Conservation (phyloP, 2,888 invertebrate genomes). For the Torymus texanus region DNA sequence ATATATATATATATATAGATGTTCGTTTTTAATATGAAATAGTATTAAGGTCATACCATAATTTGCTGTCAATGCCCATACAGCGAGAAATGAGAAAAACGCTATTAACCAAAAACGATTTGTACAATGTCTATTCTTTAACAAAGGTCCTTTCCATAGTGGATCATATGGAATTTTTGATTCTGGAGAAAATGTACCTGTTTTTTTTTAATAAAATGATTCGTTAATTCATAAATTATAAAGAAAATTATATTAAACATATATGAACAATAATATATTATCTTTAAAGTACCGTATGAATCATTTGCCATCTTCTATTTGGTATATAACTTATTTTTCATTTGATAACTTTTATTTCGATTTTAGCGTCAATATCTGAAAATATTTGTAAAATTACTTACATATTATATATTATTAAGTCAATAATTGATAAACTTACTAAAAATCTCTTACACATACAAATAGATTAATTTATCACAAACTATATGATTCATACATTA, state of each 20-base stretch:
- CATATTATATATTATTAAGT: too few relatives aligned
- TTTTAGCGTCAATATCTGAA: too few relatives aligned
- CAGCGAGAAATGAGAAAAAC: conserved; percentile 10
- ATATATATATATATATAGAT: neutral
- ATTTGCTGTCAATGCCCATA: conserved; percentile 21
- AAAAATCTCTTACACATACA: too few relatives aligned
- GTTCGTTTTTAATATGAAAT: neutral
- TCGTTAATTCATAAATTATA: neutral
- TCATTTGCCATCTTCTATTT: conserved; percentile 8
- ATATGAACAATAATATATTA: too few relatives aligned
- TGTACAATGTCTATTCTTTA: conserved; percentile 33
- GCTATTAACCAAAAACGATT: conserved; percentile 34
- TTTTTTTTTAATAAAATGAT: neutral
- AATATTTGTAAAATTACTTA: too few relatives aligned
- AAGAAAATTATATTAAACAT: neutral
- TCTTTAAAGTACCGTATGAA: conserved; percentile 6
- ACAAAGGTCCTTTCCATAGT: conserved; percentile 21
- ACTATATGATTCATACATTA: too few relatives aligned
- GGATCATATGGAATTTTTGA: conserved; percentile 28
- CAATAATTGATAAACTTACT: too few relatives aligned
- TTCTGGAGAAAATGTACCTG: conserved; percentile 39
- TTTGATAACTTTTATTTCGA: too few relatives aligned
- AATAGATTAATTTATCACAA: too few relatives aligned
- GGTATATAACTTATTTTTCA: too few relatives aligned
- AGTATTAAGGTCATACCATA: conserved; percentile 11